Conservation (phyloP, 2,797 vertebrate species). For the Poecilia gillii region DNA sequence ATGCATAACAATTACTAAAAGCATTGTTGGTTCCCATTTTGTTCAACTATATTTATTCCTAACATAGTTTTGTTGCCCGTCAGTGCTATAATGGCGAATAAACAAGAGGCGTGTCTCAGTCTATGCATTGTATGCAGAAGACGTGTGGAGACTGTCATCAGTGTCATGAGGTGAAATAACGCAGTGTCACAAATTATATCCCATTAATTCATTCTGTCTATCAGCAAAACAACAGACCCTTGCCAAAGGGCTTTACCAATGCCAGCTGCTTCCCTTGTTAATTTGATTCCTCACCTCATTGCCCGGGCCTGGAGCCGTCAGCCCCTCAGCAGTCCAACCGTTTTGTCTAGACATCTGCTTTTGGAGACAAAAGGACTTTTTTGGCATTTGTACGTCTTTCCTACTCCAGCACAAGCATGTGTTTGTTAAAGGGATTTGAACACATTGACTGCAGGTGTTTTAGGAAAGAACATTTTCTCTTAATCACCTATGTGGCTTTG, state of each 20-base stretch:
- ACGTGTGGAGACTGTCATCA: constrained; percentile 21
- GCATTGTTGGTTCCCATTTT: constrained; percentile 1
- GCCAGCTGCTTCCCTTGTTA: constrained; percentile 71
- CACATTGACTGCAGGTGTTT: constrained; percentile 30
- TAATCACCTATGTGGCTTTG: constrained; percentile 1
- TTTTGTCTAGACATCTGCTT: constrained; percentile 59
- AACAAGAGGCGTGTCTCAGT: constrained; percentile 20
- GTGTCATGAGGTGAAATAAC: constrained; percentile 44
- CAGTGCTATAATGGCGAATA: constrained; percentile 1
- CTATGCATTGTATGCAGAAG: constrained; percentile 13
- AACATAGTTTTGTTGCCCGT: constrained; percentile 8
- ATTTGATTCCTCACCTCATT: constrained; percentile 70
- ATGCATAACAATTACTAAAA: neutral
- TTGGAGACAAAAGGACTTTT: constrained; percentile 46
- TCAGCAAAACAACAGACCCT: constrained; percentile 63
- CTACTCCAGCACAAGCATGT: constrained; percentile 8
- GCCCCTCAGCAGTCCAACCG: constrained; percentile 37
- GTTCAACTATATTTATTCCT: constrained; percentile 1
- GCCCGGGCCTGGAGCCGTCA: constrained; percentile 30
- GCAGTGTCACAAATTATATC: constrained; percentile 53
- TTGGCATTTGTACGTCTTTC: constrained; percentile 26
- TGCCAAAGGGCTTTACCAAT: constrained; percentile 53
- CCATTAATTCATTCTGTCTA: constrained; percentile 62
- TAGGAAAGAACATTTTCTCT: constrained; percentile 11
- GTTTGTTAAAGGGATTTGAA: constrained; percentile 18